These are phyloP conservation scores for Parazoanthus atlanticus DNA, from an alignment of 92 coral and sea anemone species.

Conservation along the genomic window DNA sequence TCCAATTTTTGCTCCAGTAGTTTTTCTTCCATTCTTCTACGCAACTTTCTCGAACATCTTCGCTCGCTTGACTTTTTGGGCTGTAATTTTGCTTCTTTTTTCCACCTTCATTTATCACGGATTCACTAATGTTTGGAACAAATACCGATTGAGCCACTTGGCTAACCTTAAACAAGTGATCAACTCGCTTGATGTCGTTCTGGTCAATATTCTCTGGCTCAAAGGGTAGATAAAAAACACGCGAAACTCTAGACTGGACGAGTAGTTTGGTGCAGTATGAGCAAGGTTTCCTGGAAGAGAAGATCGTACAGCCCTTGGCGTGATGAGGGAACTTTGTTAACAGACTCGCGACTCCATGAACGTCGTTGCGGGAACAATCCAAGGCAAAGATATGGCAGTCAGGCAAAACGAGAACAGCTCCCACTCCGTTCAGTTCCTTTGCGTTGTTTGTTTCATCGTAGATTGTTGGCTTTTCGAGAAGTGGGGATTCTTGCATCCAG, in stretches of 20 bases:
- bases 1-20: slow-evolving; percentile 18
- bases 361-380: slow-evolving; percentile 66
- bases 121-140: slow-evolving; percentile 49
- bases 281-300: slow-evolving; percentile 71
- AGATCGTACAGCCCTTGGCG: slow-evolving; percentile 55
- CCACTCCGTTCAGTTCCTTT: slow-evolving; percentile 44
- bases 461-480: background rate
- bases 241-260: slow-evolving; percentile 63
- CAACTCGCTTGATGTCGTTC: slow-evolving; percentile 45
- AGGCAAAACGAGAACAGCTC: slow-evolving; percentile 61
- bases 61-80: background rate
- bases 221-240: slow-evolving; percentile 61
- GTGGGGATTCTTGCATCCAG: slow-evolving; percentile 59
- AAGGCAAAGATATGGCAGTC: slow-evolving; percentile 56
- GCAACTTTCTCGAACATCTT: background rate
- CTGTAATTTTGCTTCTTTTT: background rate
- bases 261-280: slow-evolving; percentile 69
- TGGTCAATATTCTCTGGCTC: slow-evolving; percentile 54
- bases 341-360: slow-evolving; percentile 65
- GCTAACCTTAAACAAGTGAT: slow-evolving; percentile 60
- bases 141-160: slow-evolving; percentile 60
- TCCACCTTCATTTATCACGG: background rate
- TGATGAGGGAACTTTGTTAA: slow-evolving; percentile 53
- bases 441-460: background rate
- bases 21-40: background rate